A percentile compares a stretch with the other conserved stretches of the same genome.
These are phyloP conservation scores for Globicephala melas DNA, from an alignment of 2,113 vertebrate genomes.

Conservation along the genomic window DNA sequence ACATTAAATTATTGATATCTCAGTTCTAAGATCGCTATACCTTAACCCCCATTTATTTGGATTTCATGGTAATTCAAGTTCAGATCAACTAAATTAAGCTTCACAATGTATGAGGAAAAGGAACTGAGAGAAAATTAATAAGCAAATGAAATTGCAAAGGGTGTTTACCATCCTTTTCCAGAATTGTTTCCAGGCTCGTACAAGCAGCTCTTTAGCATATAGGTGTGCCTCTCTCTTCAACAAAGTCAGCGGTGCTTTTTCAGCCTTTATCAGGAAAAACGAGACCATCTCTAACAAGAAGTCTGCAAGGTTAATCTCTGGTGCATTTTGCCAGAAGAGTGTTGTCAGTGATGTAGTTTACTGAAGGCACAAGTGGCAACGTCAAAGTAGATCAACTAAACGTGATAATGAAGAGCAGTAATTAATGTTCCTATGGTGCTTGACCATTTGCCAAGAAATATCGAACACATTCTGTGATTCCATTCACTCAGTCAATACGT, in stretches of 20 bases:
- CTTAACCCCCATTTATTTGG: neutral
- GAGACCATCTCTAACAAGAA: neutral
- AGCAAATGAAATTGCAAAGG: neutral
- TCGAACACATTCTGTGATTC: neutral
- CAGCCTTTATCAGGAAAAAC: neutral
- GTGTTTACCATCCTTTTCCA: neutral
- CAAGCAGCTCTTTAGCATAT: neutral
- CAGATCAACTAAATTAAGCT: slow-evolving; percentile 1
- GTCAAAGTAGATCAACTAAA: neutral
- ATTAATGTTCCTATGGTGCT: neutral
- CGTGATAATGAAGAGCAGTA: neutral
- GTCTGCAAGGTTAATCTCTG: neutral
- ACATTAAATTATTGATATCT: neutral
- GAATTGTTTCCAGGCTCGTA: neutral
- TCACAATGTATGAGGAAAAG: neutral
- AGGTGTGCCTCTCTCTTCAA: neutral
- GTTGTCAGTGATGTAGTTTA: neutral
- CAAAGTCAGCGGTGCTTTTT: neutral
- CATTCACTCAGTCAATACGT: neutral
- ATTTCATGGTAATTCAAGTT: slow-evolving; percentile 31
- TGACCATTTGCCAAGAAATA: neutral
- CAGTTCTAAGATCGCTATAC: neutral
- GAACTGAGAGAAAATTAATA: neutral
- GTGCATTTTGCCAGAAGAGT: neutral
- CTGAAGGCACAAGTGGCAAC: neutral